A percentile compares a stretch with the other conserved stretches of the same genome.
Conservation (phyloP, 2,888 invertebrate genomes). For the Tachina lurida region DNA sequence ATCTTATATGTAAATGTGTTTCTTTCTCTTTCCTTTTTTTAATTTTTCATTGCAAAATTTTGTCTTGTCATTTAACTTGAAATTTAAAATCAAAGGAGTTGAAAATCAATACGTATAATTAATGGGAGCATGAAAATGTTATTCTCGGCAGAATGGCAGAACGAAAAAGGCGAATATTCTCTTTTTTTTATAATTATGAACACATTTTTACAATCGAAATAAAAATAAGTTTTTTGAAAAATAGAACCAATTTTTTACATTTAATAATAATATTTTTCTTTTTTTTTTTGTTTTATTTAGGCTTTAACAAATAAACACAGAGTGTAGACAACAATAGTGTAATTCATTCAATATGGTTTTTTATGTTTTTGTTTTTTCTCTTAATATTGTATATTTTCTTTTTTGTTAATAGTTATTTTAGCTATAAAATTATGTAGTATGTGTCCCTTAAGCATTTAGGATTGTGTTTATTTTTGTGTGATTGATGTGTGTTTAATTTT, state of each 20-base stretch:
- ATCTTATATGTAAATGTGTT: conserved; percentile 34
- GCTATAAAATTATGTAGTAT: conserved; percentile 30
- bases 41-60: conserved; percentile 11
- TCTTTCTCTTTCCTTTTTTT: conserved; percentile 49
- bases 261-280: conserved; percentile 21
- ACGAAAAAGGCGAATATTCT: background rate
- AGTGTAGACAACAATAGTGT: conserved; percentile 64
- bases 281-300: conserved; percentile 52
- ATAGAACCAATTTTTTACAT: conserved; percentile 9
- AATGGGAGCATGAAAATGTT: background rate
- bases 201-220: background rate
- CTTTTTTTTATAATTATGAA: conserved; percentile 1
- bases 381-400: background rate
- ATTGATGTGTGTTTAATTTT: background rate
- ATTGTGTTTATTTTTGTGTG: conserved; percentile 21
- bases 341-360: conserved; percentile 27
- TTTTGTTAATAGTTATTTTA: conserved; percentile 35
- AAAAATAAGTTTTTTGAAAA: background rate
- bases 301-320: conserved; percentile 65
- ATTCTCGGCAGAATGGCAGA: background rate
- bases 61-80: conserved; percentile 8
- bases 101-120: background rate
- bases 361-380: background rate
- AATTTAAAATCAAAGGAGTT: background rate
- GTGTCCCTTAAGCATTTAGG: conserved; percentile 27